A percentile compares a stretch with the other conserved stretches of the same genome.
Conservation (phyloP, 1,140 invertebrate genomes). For the Hesperophylax magnus region DNA sequence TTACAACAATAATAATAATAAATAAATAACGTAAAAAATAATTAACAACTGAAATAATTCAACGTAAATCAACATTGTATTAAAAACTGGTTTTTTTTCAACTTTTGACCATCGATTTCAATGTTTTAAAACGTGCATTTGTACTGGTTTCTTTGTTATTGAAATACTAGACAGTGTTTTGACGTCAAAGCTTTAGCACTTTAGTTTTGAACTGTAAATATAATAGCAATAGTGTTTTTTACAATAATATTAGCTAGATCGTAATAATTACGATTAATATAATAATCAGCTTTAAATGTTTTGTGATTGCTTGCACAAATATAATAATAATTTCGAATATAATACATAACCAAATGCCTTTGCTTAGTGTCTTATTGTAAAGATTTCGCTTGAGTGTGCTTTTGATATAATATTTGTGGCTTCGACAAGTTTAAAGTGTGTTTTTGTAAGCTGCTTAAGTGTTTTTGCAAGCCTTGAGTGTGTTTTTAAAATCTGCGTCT, state of each 20-base stretch:
- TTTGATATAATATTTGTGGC: constrained; percentile 10
- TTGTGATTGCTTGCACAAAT: constrained; percentile 36
- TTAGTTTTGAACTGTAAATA: not conserved
- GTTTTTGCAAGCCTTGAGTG: too few species aligned
- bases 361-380: constrained; percentile 56
- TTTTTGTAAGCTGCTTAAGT: too few species aligned
- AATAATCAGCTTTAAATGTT: constrained; percentile 43
- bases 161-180: not conserved
- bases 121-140: not conserved
- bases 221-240: not conserved
- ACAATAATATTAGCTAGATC: not conserved
- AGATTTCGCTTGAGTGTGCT: constrained; percentile 4
- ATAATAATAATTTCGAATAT: constrained; percentile 32
- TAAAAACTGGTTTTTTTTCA: too few species aligned
- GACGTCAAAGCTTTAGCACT: not conserved
- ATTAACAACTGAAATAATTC: not conserved
- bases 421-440: not conserved
- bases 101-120: not conserved
- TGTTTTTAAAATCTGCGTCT: constrained; percentile 2
- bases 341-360: constrained; percentile 48
- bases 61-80: too few species aligned
- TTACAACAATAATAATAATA: not conserved
- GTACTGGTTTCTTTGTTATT: not conserved
- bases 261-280: not conserved
- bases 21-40: not conserved